phyloP scores from a whole-genome alignment of 2,888 invertebrate genomes.

The Dryococelus australis region DNA sequence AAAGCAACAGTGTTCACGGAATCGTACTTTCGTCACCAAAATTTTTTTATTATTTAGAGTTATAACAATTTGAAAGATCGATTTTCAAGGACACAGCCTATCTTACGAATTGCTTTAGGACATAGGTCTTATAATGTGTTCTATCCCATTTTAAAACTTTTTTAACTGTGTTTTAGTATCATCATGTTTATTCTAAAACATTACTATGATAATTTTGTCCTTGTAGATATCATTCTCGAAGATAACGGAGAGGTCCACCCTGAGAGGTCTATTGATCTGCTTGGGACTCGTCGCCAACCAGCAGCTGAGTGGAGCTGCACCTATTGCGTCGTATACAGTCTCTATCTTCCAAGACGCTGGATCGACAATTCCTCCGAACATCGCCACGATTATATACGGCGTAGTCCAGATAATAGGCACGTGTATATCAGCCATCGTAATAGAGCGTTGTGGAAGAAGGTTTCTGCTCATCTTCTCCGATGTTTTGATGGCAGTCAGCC shows the following conservation, averaged over 20 bases:
- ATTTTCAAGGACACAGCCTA: too few species aligned
- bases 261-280: constrained; percentile 56
- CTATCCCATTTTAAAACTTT: too few species aligned
- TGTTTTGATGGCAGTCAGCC: neutral
- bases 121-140: too few species aligned
- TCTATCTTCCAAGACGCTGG: constrained; percentile 54
- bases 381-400: neutral
- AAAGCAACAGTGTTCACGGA: too few species aligned
- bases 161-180: too few species aligned
- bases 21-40: too few species aligned
- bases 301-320: constrained; percentile 60
- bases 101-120: too few species aligned
- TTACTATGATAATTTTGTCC: too few species aligned
- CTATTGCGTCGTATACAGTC: constrained; percentile 56
- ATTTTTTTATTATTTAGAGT: too few species aligned
- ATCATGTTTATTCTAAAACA: too few species aligned
- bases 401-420: neutral
- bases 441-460: neutral
- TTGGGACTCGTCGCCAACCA: constrained; percentile 57
- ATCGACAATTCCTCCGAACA: neutral
- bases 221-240: constrained; percentile 53
- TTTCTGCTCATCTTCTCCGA: neutral
- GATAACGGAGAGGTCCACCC: constrained; percentile 54
- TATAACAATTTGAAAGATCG: too few species aligned
- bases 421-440: neutral